Evolutionary conservation across 2,797 vertebrate genomes (phyloP).

Genomic region (Simalia tracyae): DNA sequence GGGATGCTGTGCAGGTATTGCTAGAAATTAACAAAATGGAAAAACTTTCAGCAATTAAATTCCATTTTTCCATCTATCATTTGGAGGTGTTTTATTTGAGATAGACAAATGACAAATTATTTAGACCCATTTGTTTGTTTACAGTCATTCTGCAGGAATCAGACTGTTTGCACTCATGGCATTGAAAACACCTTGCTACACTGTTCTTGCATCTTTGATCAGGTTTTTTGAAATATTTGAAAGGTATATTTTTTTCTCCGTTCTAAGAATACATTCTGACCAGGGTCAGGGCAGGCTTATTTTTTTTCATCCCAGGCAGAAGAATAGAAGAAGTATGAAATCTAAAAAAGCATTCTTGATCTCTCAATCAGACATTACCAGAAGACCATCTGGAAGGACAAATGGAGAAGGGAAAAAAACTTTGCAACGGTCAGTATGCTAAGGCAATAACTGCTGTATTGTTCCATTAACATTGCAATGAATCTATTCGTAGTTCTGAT

Average conservation of each 20-base stretch:
- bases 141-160: background rate
- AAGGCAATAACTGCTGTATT: background rate
- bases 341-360: background rate
- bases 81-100: background rate
- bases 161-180: background rate
- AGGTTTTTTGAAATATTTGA: background rate
- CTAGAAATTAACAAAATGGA: background rate
- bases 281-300: background rate
- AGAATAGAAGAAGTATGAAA: background rate
- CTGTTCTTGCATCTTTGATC: background rate
- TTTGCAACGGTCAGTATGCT: background rate
- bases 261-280: background rate
- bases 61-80: too few species aligned
- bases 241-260: background rate
- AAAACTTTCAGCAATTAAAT: background rate
- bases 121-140: background rate
- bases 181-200: background rate
- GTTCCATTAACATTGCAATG: background rate
- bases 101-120: background rate
- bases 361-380: background rate
- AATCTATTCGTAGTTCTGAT: slow-evolving; percentile 6
- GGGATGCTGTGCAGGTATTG: too few species aligned
- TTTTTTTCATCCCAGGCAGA: background rate
- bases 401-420: background rate
- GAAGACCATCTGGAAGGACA: background rate